Base-by-base conservation (phyloP, 2,888 invertebrate species). In the Lochmaea crataegi region DNA sequence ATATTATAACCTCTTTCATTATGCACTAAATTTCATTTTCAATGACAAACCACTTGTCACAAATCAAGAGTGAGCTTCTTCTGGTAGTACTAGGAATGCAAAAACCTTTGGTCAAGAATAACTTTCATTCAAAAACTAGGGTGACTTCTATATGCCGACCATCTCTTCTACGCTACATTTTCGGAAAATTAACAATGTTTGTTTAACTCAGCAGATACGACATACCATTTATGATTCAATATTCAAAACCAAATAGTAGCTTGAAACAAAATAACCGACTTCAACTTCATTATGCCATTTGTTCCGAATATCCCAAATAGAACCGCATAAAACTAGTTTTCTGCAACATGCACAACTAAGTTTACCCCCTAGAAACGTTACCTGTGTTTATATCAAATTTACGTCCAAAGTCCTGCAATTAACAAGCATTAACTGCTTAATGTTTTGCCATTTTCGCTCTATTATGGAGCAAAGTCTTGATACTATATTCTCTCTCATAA, bases 361-460 rank as follows among this genome's bases (percentile, higher is more conserved):
- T 73, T 76, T 71, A 7, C 71, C 68, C 65, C 64, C 72, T 65
- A 65, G 74, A 60, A 53, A 57, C 67, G 71, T 72, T 80, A 81
- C 81, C 82, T 82, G 81, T 79, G 80, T 83, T 83, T 81, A 82
- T 80, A 73, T 75, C 79, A 79, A 83, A 84, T 83, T 84, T 82
- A 83, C 81, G 83, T 80, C 78, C 80, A 77, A 83, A 83, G 82
- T 84, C 82, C 76, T 77, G 83, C 83, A 82, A 82, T 84, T 84
- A 84, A 82, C 84, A 82, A 81, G 83, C 84, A 83, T 84, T 84
- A 84, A 83, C 80, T 79, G 79, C 82, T 83, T 82, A 83, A 83
- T 83, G 81, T 82, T 84, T 79, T 82, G 83, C 83, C 83, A 51
- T 65, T 64, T 65, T 22, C 64, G 63, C 61, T 60, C 56, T 68